Evolutionary conservation across 1,140 invertebrate genomes (phyloP).

Genomic region (Paramacrobiotus metropolitanus): DNA sequence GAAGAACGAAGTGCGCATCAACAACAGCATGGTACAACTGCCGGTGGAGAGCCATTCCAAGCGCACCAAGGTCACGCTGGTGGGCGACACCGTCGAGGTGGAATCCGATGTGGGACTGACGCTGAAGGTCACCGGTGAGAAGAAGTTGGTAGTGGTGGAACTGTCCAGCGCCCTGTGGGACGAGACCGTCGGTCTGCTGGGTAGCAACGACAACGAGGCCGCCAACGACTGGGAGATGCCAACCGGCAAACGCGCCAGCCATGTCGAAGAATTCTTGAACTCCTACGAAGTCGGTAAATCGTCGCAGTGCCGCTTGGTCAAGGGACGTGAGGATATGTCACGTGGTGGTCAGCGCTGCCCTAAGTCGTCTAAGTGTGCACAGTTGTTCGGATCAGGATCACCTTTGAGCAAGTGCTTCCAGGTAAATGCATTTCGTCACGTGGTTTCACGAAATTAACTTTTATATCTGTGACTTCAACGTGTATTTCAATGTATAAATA

Average conservation of each 20-base stretch:
- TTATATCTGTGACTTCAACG: no score
- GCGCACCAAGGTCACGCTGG: background rate
- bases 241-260: background rate
- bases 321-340: background rate
- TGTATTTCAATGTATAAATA: no score
- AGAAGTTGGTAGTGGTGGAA: background rate
- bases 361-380: background rate
- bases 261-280: background rate
- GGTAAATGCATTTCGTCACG: background rate
- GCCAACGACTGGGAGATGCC: slow-evolving; percentile 3
- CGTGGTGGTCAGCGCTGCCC: background rate
- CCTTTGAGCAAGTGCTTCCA: background rate
- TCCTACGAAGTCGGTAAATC: background rate
- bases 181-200: background rate
- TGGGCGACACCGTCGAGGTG: background rate
- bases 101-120: background rate
- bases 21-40: background rate
- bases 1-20: background rate
- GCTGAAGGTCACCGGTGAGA: background rate
- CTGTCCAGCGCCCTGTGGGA: background rate
- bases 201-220: background rate
- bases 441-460: no score
- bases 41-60: background rate
- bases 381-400: background rate
- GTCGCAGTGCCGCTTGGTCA: background rate